Base-by-base conservation (phyloP, 1,140 invertebrate genomes). In the Eumaeus atala region DNA sequence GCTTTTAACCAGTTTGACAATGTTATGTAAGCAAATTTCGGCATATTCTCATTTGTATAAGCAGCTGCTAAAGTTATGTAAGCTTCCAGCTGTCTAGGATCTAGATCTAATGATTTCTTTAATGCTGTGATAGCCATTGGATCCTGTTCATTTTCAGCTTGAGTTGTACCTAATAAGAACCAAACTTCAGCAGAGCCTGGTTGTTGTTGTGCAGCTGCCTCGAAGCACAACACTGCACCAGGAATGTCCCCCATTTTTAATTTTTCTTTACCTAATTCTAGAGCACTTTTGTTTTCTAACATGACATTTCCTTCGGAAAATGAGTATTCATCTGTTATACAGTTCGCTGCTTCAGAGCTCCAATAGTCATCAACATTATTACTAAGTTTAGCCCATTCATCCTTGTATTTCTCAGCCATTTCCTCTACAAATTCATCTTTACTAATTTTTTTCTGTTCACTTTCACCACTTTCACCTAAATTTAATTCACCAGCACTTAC, bases 181-280 rank as follows among this genome's bases (percentile, higher is more conserved):
- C 95, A 96, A 33, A 95, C 94, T 82, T 97, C 92, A 0, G 91
- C 78, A 78, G 96, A 94, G 35, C 93, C 89, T 3, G 94, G 92
- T 58, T 96, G 89, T 78, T 97, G 93, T 77, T 97, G 93, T 7
- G 93, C 95, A 38, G 97, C 97, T 54, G 96, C 95, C 89, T 99
- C 98, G 88, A 99, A 99, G 70, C 97, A 95, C 3, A 99, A 87
- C 1, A 99, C 97, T 18, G 98, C 98, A 66, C 96, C 95, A 12
- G 97, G 95, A 55, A 99, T 91, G 88, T 99, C 97, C 18, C 97
- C 97, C 61, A 91, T 90, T 71, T 92, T 90, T 51, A 98, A 82
- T 72, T 93, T 93, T 67, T 92, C 89, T 71, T 96, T 92, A 0
- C 97, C 98, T 70, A 96, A 93, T 77, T 94, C 92, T 55, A 98